Evolutionary conservation across 2,888 invertebrate genomes (phyloP).

Genomic region (Chironomus tentans): DNA sequence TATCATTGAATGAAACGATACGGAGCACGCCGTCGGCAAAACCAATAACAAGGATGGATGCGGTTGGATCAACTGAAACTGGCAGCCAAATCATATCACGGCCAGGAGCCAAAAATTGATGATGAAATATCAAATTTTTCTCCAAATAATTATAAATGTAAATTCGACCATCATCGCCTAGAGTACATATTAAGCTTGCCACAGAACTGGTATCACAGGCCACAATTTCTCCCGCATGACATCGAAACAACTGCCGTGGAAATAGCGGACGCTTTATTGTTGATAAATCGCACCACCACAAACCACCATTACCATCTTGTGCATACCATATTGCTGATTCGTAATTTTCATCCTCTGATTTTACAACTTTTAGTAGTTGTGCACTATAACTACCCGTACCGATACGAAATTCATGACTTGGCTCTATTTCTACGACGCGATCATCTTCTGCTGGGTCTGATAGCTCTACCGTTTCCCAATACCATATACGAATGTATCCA

Average conservation of each 20-base stretch:
- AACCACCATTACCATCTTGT: conserved; percentile 77
- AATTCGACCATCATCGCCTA: conserved; percentile 64
- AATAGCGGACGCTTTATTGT: conserved; percentile 43
- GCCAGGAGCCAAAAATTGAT: conserved; percentile 50
- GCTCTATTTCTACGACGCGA: conserved; percentile 71
- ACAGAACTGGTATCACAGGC: conserved; percentile 61
- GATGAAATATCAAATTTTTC: conserved; percentile 50
- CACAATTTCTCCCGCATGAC: conserved; percentile 66
- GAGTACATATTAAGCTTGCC: conserved; percentile 59
- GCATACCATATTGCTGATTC: conserved; percentile 21
- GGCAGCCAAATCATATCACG: conserved; percentile 63
- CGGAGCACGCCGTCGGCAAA: conserved; percentile 66
- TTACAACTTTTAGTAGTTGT: conserved; percentile 4
- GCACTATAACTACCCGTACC: conserved; percentile 31
- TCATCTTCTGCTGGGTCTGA: conserved; percentile 77
- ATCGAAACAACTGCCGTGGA: conserved; percentile 49
- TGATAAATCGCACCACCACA: conserved; percentile 63
- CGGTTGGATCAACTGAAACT: conserved; percentile 52
- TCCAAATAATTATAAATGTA: conserved; percentile 60
- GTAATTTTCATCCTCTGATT: neutral
- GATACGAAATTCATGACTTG: conserved; percentile 71
- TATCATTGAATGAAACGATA: conserved; percentile 38
- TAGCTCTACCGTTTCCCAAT: conserved; percentile 82
- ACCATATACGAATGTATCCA: conserved; percentile 76
- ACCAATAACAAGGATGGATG: conserved; percentile 56